These are phyloP conservation scores for Lophochroa leadbeateri DNA, from an alignment of 2,113 vertebrate species.

Conservation along the genomic window DNA sequence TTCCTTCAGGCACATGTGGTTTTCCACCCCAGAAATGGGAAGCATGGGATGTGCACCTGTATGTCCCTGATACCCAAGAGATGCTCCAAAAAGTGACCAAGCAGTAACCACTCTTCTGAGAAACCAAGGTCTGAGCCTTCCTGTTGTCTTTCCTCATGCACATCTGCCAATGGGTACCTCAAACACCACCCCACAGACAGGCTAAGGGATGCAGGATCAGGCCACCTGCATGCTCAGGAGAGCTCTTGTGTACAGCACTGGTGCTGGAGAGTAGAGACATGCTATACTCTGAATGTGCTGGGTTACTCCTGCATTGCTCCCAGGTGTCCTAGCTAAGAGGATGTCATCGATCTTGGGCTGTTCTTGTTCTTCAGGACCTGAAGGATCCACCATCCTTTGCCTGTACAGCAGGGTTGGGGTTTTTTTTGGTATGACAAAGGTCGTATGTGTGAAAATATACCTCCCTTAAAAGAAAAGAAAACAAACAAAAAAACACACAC, in stretches of 20 bases:
- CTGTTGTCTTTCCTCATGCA: rapidly evolving
- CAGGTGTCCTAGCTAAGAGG: not conserved
- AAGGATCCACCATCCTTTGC: not conserved
- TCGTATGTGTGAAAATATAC: not conserved
- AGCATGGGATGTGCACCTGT: not conserved
- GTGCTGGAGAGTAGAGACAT: not conserved
- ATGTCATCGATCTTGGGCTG: not conserved
- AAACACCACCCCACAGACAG: not conserved
- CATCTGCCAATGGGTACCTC: not conserved
- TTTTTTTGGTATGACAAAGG: not conserved
- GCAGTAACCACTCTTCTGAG: not conserved
- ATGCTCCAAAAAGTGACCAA: not conserved
- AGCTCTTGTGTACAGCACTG: not conserved
- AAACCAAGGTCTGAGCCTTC: not conserved
- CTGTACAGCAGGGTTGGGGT: not conserved
- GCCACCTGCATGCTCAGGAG: not conserved
- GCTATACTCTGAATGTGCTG: not conserved
- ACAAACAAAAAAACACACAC: no score
- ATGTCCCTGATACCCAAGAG: not conserved
- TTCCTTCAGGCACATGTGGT: not conserved
- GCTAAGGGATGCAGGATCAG: not conserved
- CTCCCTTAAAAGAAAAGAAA: not conserved
- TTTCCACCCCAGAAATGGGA: not conserved
- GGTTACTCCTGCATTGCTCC: not conserved
- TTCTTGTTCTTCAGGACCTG: not conserved